Conservation (phyloP, 2,797 vertebrate species). For the Bryconaethiops microstoma region DNA sequence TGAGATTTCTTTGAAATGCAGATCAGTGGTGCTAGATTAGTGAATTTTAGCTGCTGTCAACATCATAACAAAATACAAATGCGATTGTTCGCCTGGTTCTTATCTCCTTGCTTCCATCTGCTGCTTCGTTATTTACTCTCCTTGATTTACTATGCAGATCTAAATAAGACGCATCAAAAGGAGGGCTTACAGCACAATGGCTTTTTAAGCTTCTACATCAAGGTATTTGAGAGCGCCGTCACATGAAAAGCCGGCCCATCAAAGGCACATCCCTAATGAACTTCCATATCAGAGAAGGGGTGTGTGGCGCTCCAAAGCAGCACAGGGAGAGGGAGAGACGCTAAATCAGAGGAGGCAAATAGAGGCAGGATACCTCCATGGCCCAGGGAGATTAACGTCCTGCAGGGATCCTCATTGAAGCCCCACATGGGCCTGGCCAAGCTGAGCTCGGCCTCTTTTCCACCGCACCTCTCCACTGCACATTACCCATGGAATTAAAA, state of each 20-base stretch:
- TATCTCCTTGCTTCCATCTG: slow-evolving; percentile 99
- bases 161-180: slow-evolving; percentile 99
- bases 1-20: slow-evolving; percentile 99
- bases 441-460: slow-evolving; percentile 64
- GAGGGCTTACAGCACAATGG: slow-evolving; percentile 99
- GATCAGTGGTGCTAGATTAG: slow-evolving; percentile 99
- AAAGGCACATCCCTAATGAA: slow-evolving; percentile 99
- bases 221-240: slow-evolving; percentile 99
- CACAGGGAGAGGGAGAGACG: slow-evolving; percentile 43
- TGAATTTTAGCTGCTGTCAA: slow-evolving; percentile 99
- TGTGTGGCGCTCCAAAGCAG: slow-evolving; percentile 63
- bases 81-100: slow-evolving; percentile 95
- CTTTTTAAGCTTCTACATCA: slow-evolving; percentile 99
- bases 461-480: slow-evolving; percentile 19
- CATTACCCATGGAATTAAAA: slow-evolving; percentile 38
- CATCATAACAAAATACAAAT: slow-evolving; percentile 99
- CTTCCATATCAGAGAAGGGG: slow-evolving; percentile 94
- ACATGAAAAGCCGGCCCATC: slow-evolving; percentile 96
- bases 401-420: slow-evolving; percentile 64
- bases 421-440: slow-evolving; percentile 76
- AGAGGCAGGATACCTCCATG: slow-evolving; percentile 57
- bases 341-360: slow-evolving; percentile 57
- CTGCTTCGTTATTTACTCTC: slow-evolving; percentile 99
- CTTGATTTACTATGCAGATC: slow-evolving; percentile 99
- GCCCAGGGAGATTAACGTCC: slow-evolving; percentile 92